phyloP scores from a whole-genome alignment of 2,797 vertebrate species.

The Leptatherina wallacei region DNA sequence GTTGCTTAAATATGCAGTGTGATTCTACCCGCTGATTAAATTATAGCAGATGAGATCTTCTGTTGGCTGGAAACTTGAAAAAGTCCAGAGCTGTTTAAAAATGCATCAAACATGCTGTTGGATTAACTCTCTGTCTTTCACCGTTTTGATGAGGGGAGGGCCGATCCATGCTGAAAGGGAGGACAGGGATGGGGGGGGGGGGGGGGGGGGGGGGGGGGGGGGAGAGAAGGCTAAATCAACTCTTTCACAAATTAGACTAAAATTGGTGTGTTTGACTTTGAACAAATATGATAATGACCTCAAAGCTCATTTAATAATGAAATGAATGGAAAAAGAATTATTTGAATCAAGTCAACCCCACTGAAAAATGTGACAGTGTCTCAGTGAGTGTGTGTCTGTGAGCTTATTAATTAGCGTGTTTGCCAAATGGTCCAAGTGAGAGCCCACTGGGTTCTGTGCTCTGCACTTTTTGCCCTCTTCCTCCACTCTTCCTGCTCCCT shows the following conservation, averaged over 20 bases:
- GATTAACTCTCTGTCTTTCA: constrained; percentile 77
- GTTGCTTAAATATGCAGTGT: constrained; percentile 85
- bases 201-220: background rate
- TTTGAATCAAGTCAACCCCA: constrained; percentile 40
- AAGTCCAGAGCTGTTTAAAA: constrained; percentile 84
- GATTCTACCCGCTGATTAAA: constrained; percentile 84
- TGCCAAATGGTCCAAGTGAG: constrained; percentile 68
- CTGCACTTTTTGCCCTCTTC: constrained; percentile 66
- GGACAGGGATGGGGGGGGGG: background rate
- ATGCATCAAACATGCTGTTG: constrained; percentile 86
- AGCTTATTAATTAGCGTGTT: constrained; percentile 71
- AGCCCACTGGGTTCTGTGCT: constrained; percentile 72
- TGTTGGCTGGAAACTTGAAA: constrained; percentile 79
- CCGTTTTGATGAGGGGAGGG: constrained; percentile 44
- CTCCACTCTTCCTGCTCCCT: constrained; percentile 41
- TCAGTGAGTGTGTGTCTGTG: constrained; percentile 18
- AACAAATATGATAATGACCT: constrained; percentile 61
- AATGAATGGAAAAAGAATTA: constrained; percentile 46
- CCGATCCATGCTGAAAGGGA: constrained; percentile 7
- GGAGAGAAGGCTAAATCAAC: constrained; percentile 26
- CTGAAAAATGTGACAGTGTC: constrained; percentile 47
- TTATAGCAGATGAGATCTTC: constrained; percentile 80
- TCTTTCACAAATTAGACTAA: constrained; percentile 54
- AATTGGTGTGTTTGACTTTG: constrained; percentile 48
- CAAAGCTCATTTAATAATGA: constrained; percentile 51